Conservation (phyloP, 2,113 vertebrate genomes). For the Alethe castanea region DNA sequence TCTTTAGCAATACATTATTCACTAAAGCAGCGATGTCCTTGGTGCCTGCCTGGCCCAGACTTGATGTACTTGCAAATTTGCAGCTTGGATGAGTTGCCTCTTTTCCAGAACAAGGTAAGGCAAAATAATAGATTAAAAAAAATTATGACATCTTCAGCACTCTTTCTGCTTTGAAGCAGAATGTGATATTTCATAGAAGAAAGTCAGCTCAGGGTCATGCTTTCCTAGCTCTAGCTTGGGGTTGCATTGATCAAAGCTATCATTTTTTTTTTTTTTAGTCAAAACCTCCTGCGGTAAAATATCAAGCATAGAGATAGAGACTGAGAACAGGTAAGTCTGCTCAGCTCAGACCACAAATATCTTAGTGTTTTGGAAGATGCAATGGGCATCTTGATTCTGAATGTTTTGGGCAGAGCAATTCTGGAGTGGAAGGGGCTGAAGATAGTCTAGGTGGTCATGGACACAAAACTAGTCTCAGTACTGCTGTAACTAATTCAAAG, state of each 20-base stretch:
- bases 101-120: background rate
- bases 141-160: background rate
- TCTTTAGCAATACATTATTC: background rate
- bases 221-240: background rate
- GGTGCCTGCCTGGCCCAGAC: background rate
- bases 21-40: background rate
- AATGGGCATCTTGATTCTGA: background rate
- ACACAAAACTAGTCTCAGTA: background rate
- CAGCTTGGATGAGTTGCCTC: background rate
- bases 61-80: background rate
- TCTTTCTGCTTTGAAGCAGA: background rate
- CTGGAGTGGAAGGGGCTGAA: background rate
- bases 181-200: background rate
- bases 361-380: background rate
- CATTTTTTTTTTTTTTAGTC: background rate
- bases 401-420: background rate
- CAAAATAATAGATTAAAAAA: slow-evolving; percentile 12
- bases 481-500: background rate
- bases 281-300: background rate
- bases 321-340: background rate
- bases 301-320: background rate
- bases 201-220: background rate
- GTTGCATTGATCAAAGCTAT: background rate
- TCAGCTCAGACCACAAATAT: background rate
- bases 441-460: background rate